These are phyloP conservation scores for Oriolus oriolus DNA, from an alignment of 2,113 vertebrate genomes.

Conservation along the genomic window DNA sequence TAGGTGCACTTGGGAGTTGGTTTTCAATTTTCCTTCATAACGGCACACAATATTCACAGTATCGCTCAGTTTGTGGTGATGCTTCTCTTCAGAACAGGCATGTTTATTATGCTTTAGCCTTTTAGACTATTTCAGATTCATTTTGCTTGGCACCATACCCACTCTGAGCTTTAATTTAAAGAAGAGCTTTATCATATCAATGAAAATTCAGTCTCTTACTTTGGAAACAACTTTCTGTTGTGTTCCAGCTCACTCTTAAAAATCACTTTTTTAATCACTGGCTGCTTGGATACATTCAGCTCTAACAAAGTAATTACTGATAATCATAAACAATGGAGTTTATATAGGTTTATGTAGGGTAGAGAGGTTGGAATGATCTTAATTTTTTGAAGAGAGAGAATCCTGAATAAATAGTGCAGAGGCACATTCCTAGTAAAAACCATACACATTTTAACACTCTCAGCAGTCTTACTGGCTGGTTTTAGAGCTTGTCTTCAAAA, in stretches of 20 bases:
- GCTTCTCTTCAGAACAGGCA: neutral
- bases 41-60: neutral
- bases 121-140: neutral
- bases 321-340: neutral
- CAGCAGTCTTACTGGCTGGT: neutral
- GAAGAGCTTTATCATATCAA: neutral
- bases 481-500: neutral
- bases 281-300: neutral
- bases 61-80: neutral
- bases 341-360: neutral
- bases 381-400: neutral
- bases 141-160: neutral
- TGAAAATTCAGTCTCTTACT: neutral
- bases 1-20: neutral
- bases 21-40: neutral
- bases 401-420: neutral
- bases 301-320: neutral
- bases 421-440: neutral
- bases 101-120: neutral
- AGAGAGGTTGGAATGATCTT: neutral
- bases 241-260: neutral
- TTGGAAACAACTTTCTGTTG: neutral
- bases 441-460: neutral
- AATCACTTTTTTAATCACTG: neutral
- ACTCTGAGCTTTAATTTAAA: neutral